Base-by-base conservation (phyloP, 2,888 invertebrate species). In the Pristionchus arcanus region DNA sequence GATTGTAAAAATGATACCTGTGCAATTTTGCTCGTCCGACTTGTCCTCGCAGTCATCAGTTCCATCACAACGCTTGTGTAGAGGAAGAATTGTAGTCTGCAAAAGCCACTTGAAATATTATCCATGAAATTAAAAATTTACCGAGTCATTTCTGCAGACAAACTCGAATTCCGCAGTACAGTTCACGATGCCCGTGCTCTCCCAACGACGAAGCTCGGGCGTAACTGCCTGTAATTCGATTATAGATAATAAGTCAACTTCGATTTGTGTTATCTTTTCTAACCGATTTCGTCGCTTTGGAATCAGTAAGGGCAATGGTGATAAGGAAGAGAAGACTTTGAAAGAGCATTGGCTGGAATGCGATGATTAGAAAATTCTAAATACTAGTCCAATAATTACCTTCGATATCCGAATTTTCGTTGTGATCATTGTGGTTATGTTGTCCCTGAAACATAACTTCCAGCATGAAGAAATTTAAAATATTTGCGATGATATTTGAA, bases 101-200 rank as follows among this genome's bases (percentile, higher is more conserved):
- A 63, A 63, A 7, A 7, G 25, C n/a, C 3, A 9, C 42, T 42
- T 55, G 19, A 55, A 3, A 9, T 2, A 31, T 31, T 31, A 63
- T 2, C 0, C 31, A 5, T 42, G 9, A 42, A 42, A 3, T 3
- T 5, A 42, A 42, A 9, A 42, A 42, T 42, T 42, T 42, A 16
- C 31, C 9, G 7, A 68, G 42, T 42, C 68, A 28, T 28, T 13
- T 11, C 31, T 28, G 28, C 28, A 13, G 4, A 1, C 15, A 31
- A 28, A 68, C 7, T 13, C 11, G 68, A 68, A 68, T 16, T 63
- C 59, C 3, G 28, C 16, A 25, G 74, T 21, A 37, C 74, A 37
- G 37, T 74, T 74, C 34, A 74, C 74, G 74, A 74, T 74, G 15
- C 74, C 74, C 5, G 74, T 74, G 74, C 74, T 74, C 37, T 34